Base-by-base conservation (phyloP, 2,888 invertebrate species). In the Athalia rosae region DNA sequence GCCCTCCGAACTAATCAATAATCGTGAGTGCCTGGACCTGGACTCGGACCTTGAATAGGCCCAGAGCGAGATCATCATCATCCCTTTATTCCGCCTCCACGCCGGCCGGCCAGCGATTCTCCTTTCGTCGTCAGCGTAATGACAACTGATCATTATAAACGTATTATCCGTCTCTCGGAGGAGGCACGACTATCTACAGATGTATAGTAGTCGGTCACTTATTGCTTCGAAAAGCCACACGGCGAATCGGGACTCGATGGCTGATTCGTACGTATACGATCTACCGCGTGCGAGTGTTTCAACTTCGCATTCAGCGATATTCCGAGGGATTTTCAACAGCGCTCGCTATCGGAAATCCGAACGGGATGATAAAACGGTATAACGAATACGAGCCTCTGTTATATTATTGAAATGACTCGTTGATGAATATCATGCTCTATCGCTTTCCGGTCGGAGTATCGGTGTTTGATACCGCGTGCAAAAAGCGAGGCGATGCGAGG, bases 1-100 rank as follows among this genome's bases (percentile, higher is more conserved):
- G 83, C 74, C 85, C 88, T 84, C 89, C 88, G 87, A 89, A 89
- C 89, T 88, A 89, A 89, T 89, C 89, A 89, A 89, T 89, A 89
- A 89, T 88, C 87, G 81, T 81, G 84, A 76, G 80, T 81, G 58
- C 62, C 62, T 85, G 61, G 8, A 61, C 61, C 61, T 61, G 15
- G 61, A 13, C 61, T 81, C 83, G 84, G 85, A 85, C 83, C 85
- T 85, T 84, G 84, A 84, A 82, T 84, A 85, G 74, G 74, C 84
- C 87, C 77, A 83, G 81, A 84, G 85, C 86, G 82, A 79, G 82
- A 83, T 85, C 85, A 86, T 86, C 86, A 88, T 87, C 87, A 87
- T 87, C 87, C 87, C 86, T 87, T 84, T 86, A 82, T 80, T 79
- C 80, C 80, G 76, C 79, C 77, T 67, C 63, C 66, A 59, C 71